Base-by-base conservation (phyloP, 2,797 vertebrate species). In the Poeciliopsis gracilis region DNA sequence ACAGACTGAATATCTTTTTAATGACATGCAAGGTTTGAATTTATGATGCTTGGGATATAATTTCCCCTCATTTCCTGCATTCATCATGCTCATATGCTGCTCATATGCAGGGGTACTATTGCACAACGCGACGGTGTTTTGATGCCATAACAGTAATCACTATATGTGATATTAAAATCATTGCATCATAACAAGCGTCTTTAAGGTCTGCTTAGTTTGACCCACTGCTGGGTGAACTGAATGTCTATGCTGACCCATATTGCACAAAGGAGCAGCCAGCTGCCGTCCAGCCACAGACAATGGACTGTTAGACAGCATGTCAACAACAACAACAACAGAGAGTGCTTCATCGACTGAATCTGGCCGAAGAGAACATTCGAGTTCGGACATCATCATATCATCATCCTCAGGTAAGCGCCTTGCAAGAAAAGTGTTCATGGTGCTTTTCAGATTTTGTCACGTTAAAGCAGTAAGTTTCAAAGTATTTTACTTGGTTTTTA, bases 241-340 rank as follows among this genome's bases (percentile, higher is more conserved):
- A 67, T 41, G 33, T 63, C 43, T 41, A 74, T 67, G 63, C 66
- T 85, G 86, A 84, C 77, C 82, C 77, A 75, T 70, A 76, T 51
- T 46, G 36, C 57, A 61, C 20, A 0, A 38, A 72, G 61, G 23
- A 72, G 46, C 55, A 43, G 66, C 51, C 55, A 38, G 66, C 57
- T 63, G 45, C 5, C 63, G 51, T 57, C 2, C 78, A 72, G 73
- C 51, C 18, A 18, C 71, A 87, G 61, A 92, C 91, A 91, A 92
- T 81, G 77, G 83, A 77, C 3, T 75, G 84, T 89, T 84, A 90
- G 75, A 87, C 84, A 71, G 66, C 77, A 83, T 57, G 71, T 61
- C 61, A 74, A 84, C 72, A 72, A 85, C 76, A 72, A 85, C 76
- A 82, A 5, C 10, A 59, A 81, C 74, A 72, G 49, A 73, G 72